Evolutionary conservation across 2,888 invertebrate species (phyloP).

Genomic region (Eupithecia centaureata): DNA sequence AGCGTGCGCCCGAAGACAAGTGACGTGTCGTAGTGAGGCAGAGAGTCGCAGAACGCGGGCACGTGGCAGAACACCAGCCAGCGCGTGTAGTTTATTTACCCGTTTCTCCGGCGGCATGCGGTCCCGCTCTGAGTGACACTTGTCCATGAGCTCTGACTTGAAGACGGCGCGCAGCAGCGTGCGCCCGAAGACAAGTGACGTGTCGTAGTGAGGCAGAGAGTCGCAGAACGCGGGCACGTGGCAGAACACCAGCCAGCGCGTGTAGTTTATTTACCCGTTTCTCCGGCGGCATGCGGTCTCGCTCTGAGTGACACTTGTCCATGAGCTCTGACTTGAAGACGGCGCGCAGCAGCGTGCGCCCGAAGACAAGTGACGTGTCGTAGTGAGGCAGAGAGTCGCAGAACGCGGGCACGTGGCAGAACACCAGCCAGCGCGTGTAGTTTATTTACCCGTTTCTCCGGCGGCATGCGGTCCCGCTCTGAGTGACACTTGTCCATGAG

Average conservation of each 20-base stretch:
- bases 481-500: no score
- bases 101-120: no score
- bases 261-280: slow-evolving; percentile 97
- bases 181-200: slow-evolving; percentile 95
- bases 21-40: slow-evolving; percentile 95
- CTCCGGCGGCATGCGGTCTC: no score
- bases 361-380: slow-evolving; percentile 96
- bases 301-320: no score
- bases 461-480: no score
- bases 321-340: slow-evolving; percentile 92
- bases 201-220: slow-evolving; percentile 95
- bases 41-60: slow-evolving; percentile 96
- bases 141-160: no score
- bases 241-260: slow-evolving; percentile 96
- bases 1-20: slow-evolving; percentile 95
- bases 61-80: slow-evolving; percentile 98
- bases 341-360: slow-evolving; percentile 92
- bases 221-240: slow-evolving; percentile 98
- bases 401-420: slow-evolving; percentile 97
- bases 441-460: no score
- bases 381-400: slow-evolving; percentile 96
- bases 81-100: slow-evolving; percentile 94
- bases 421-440: slow-evolving; percentile 96
- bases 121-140: no score
- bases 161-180: slow-evolving; percentile 93